Conservation (phyloP, 2,113 vertebrate genomes). For the Daubentonia madagascariensis region DNA sequence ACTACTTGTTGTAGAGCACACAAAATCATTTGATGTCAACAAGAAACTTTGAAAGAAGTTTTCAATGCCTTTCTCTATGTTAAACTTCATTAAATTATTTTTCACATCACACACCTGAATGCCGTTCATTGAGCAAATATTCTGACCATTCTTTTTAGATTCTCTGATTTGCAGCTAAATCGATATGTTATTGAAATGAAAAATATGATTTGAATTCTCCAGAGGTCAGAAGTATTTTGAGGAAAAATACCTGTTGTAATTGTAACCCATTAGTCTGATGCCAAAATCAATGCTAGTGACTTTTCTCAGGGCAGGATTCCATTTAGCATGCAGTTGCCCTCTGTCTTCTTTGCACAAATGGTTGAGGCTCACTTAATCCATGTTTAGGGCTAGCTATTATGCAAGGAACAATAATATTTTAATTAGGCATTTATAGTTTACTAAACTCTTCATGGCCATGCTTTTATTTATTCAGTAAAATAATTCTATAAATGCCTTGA, state of each 20-base stretch:
- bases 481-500: background rate
- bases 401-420: background rate
- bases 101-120: slow-evolving; percentile 27
- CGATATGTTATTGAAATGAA: slow-evolving; percentile 66
- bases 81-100: slow-evolving; percentile 45
- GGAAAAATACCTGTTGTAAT: slow-evolving; percentile 51
- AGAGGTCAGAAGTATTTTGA: slow-evolving; percentile 38
- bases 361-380: background rate
- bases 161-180: slow-evolving; percentile 53
- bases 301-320: background rate
- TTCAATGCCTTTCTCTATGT: background rate
- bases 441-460: background rate
- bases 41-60: background rate
- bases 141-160: slow-evolving; percentile 32
- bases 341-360: background rate
- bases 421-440: background rate
- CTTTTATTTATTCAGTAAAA: background rate
- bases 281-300: slow-evolving; percentile 15
- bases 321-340: background rate
- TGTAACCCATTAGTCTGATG: background rate
- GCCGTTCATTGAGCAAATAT: slow-evolving; percentile 31
- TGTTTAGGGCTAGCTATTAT: background rate
- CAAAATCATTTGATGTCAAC: slow-evolving; percentile 7
- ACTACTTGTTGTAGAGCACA: background rate
- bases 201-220: slow-evolving; percentile 63